Base-by-base conservation (phyloP, 2,888 invertebrate genomes). In the Oscheius sp. region DNA sequence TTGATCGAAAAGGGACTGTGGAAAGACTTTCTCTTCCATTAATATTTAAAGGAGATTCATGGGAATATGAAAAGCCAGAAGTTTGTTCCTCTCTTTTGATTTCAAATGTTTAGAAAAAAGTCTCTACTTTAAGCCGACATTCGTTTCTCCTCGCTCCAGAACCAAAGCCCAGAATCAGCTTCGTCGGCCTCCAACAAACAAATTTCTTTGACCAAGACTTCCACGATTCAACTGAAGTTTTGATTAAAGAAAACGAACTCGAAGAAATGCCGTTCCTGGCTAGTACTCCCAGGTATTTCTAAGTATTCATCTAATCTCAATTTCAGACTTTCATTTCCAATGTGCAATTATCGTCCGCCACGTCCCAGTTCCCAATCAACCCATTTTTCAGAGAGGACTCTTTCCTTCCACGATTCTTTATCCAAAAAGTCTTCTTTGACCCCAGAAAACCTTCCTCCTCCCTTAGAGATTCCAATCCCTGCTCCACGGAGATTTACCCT, bases 381-480 rank as follows among this genome's bases (percentile, higher is more conserved):
- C 20, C 61, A 61, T 20, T n/a, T 55, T 33, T 55, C 55, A n/a
- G 42, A 61, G 29, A 42, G 45, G 10, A 61, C 45, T 6, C 15
- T 61, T 29, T 61, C 39, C 10, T 15, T 39, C 29, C 12, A 20
- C 29, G 6, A 20, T 15, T 25, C 61, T 3, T 61, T 45, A 3
- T 25, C 39, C 4, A 55, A 37, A 12, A 34, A 55, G 12, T 48
- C n/a, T n/a, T n/a, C n/a, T n/a, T n/a, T n/a, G n/a, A n/a, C n/a
- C n/a, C n/a, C 48, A 23, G 5, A 3, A 48, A 23, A 12, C 42
- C n/a, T n/a, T n/a, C 15, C 15, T 10, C 25, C 8, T 27, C 29
- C 15, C n/a, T 27, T n/a, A 3, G 37, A 25, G 8, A 15, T 25
- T 34, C 57, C 57, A 3, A 25, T 29, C 2, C 29, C 45, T n/a